phyloP scores from a whole-genome alignment of 2,113 vertebrate species.

The Tympanuchus pallidicinctus region DNA sequence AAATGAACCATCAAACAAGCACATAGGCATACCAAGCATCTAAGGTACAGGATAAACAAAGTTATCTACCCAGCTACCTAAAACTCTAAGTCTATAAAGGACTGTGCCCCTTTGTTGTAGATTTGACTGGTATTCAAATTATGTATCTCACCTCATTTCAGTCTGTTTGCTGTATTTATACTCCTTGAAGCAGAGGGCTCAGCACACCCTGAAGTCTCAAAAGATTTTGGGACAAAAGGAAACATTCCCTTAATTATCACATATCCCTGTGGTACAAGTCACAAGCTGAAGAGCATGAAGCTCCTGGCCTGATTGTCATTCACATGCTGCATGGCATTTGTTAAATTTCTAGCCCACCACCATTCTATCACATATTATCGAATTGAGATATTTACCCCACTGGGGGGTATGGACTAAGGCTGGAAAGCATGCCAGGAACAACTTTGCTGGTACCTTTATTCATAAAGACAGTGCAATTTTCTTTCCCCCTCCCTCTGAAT shows the following conservation, averaged over 20 bases:
- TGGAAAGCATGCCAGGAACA: constrained; percentile 55
- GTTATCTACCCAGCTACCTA: background rate
- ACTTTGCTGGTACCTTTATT: constrained; percentile 49
- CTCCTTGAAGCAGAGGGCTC: constrained; percentile 21
- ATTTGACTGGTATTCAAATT: constrained; percentile 24
- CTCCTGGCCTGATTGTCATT: constrained; percentile 52
- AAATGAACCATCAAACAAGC: background rate
- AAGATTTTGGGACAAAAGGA: constrained; percentile 33
- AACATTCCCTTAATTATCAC: constrained; percentile 59
- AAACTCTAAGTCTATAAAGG: background rate
- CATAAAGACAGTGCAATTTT: constrained; percentile 47
- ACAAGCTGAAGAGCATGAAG: constrained; percentile 59
- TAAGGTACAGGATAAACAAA: background rate
- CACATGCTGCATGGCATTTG: constrained; percentile 61
- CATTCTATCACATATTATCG: constrained; percentile 54
- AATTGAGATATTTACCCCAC: constrained; percentile 60
- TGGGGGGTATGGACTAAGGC: constrained; percentile 43
- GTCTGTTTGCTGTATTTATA: constrained; percentile 44
- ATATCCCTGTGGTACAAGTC: constrained; percentile 26
- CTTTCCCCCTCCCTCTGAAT: constrained; percentile 1
- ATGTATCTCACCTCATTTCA: constrained; percentile 7
- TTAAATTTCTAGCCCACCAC: constrained; percentile 71
- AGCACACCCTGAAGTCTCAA: constrained; percentile 14
- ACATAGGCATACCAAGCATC: background rate
- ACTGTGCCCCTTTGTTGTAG: background rate